A percentile compares a stretch with the other conserved stretches of the same genome.
Conservation (phyloP, 1,140 invertebrate genomes). For the Pemphigus obesinymphae region DNA sequence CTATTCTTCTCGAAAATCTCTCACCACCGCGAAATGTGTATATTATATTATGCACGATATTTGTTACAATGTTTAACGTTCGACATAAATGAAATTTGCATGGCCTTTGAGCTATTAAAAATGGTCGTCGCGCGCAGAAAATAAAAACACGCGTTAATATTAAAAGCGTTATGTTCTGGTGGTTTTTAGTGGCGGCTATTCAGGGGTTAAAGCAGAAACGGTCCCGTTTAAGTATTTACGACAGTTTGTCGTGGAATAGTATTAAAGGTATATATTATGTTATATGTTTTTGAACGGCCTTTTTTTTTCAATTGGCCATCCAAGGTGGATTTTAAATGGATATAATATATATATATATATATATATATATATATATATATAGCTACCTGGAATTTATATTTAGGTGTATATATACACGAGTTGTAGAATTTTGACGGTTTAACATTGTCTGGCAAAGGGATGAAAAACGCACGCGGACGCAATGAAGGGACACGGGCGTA, state of each 20-base stretch:
- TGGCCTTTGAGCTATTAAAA: constrained; percentile 28
- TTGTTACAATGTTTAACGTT: constrained; percentile 31
- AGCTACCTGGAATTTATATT: too few species aligned
- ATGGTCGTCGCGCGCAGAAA: neutral
- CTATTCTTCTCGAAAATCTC: neutral
- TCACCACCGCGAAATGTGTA: neutral
- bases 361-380: too few species aligned
- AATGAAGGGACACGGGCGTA: neutral
- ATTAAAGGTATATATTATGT: neutral
- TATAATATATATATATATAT: neutral
- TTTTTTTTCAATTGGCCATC: constrained; percentile 22
- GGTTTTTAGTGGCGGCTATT: neutral
- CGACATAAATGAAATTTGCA: constrained; percentile 25
- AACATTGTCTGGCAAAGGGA: neutral
- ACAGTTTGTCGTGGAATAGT: neutral
- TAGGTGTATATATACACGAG: too few species aligned
- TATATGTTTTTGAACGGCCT: neutral
- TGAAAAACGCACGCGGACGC: neutral
- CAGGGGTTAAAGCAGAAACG: neutral
- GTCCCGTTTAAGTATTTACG: neutral
- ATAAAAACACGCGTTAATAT: neutral
- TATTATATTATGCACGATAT: neutral
- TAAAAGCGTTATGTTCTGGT: constrained; percentile 24
- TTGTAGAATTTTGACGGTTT: too few species aligned
- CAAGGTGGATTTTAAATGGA: neutral